These are phyloP conservation scores for Melanchra persicariae DNA, from an alignment of 2,888 invertebrate genomes.

Conservation along the genomic window DNA sequence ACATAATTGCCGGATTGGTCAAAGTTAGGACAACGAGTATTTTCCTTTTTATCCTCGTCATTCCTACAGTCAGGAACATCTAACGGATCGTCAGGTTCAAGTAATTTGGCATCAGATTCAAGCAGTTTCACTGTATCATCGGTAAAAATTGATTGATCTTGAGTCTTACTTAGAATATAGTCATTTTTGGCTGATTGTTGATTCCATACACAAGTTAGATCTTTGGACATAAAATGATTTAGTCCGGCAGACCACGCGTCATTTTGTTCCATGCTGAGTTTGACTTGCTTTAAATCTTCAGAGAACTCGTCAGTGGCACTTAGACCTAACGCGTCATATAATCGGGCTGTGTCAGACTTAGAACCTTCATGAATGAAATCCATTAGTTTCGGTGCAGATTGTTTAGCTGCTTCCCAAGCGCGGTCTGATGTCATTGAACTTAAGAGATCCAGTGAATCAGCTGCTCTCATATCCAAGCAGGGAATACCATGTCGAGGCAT, in stretches of 20 bases:
- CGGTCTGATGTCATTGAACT: slow-evolving; percentile 86
- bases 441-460: slow-evolving; percentile 81
- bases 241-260: slow-evolving; percentile 77
- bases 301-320: slow-evolving; percentile 79
- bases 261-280: slow-evolving; percentile 73
- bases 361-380: slow-evolving; percentile 88
- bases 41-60: slow-evolving; percentile 79
- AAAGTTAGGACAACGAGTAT: slow-evolving; percentile 80
- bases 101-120: slow-evolving; percentile 72
- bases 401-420: slow-evolving; percentile 89
- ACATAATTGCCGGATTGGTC: slow-evolving; percentile 86
- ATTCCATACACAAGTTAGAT: slow-evolving; percentile 78
- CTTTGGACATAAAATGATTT: slow-evolving; percentile 78
- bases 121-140: slow-evolving; percentile 74
- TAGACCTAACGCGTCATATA: slow-evolving; percentile 86
- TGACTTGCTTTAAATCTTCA: slow-evolving; percentile 81
- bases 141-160: slow-evolving; percentile 71
- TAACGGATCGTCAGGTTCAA: slow-evolving; percentile 74
- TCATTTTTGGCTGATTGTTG: slow-evolving; percentile 77
- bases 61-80: slow-evolving; percentile 73
- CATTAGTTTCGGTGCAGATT: slow-evolving; percentile 87
- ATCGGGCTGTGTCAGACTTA: slow-evolving; percentile 87
- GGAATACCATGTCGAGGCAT: slow-evolving; percentile 75
- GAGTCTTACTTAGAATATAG: slow-evolving; percentile 66
- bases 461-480: slow-evolving; percentile 79